Evolutionary conservation across 2,888 invertebrate genomes (phyloP), one percentile per base, ranked within the genome.

Genomic region (Netelia virgata): DNA sequence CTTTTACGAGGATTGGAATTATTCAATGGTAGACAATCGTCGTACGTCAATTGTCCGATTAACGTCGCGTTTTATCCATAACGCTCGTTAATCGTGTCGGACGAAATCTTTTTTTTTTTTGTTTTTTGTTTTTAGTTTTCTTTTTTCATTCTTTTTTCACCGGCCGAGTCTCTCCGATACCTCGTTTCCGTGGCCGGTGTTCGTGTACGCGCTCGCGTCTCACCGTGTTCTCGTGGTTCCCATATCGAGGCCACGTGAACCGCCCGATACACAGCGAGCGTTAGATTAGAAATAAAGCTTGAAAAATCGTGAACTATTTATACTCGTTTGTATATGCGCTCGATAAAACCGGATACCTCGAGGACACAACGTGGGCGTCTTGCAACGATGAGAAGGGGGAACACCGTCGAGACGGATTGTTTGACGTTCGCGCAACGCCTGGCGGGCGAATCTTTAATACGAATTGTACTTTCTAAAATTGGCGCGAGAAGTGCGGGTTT

Each of bases 31-130:
- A 55, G 78, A 78, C 78, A 78, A 78, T 78, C 57, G 70, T 70
- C 78, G 78, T 78, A 78, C 70, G 78, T 78, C 78, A 72, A 78
- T 78, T 78, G 78, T 78, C 78, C 78, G 70, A 78, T 78, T 72
- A 78, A 78, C 78, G 78, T 78, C 78, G 78, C 18, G 70, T 53
- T 78, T 70, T 78, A 70, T 72, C 78, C 63, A 78, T 78, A 78
- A 78, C 78, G 64, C 70, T 78, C 78, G 78, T 78, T 78, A 72
- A 78, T 78, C 70, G 63, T 78, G 41, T 41, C 43, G 47, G 78
- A 63, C 20, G 14, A 16, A 36, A 68, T 41, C 23, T 57, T 72
- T 55, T 64, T 57, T 63, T 18, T 47, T 61, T 20, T n/a, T n/a
- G n/a, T n/a, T n/a, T n/a, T n/a, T n/a, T n/a, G n/a, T n/a, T 6